Percentiles rank a stretch among this genome's conserved stretches.
Conservation (phyloP, 53 echinoderm and acorn worm species). For the Luidia sarsii region DNA sequence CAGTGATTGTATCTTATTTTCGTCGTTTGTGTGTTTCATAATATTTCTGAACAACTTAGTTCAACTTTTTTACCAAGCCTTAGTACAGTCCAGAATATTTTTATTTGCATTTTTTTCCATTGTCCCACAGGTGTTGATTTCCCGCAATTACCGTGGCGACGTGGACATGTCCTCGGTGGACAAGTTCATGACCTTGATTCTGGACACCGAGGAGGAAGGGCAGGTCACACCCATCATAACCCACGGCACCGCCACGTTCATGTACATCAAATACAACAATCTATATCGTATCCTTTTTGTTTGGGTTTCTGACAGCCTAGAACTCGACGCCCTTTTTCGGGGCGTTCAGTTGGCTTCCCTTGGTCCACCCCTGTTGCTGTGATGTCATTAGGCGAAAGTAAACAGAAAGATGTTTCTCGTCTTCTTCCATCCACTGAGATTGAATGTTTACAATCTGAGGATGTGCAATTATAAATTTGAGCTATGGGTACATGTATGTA, state of each 20-base stretch:
- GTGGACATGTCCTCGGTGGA: constrained; percentile 98
- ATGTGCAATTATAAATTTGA: too few relatives aligned
- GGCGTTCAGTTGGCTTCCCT: too few relatives aligned
- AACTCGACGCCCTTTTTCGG: too few relatives aligned
- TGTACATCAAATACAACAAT: constrained; percentile 98
- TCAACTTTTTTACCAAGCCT: not conserved
- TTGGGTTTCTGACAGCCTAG: too few relatives aligned
- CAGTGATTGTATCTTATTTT: not conserved
- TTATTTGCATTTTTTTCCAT: not conserved
- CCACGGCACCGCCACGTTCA: constrained; percentile 87
- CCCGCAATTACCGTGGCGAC: constrained; percentile 97
- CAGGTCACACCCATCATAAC: constrained; percentile 85
- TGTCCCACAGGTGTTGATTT: constrained; percentile 81
- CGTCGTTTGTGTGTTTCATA: not conserved
- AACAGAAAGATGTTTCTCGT: too few relatives aligned
- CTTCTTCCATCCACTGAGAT: too few relatives aligned
- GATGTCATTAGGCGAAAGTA: too few relatives aligned
- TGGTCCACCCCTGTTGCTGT: too few relatives aligned
- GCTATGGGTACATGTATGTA: too few relatives aligned
- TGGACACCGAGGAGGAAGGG: constrained; percentile 97
- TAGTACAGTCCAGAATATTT: not conserved
- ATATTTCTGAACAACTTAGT: not conserved
- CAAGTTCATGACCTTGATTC: constrained; percentile 87
- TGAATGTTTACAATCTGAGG: too few relatives aligned
- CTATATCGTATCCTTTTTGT: constrained; percentile 98